Evolutionary conservation across 1,140 invertebrate species (phyloP).

Genomic region (Platorchestia sp.): DNA sequence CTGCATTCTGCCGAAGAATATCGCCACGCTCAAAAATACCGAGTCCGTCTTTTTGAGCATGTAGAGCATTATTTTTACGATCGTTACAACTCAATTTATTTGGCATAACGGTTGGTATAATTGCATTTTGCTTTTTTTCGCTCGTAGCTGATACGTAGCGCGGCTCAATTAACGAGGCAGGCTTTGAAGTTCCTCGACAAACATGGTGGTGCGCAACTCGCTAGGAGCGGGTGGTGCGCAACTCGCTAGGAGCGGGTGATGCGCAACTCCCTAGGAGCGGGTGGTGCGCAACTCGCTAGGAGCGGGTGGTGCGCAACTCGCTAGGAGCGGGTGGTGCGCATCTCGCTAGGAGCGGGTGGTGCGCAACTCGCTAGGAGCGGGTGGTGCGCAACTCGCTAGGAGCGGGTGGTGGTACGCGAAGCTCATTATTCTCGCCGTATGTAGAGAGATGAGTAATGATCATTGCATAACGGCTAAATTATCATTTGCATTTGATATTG

Average conservation of each 20-base stretch:
- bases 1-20: background rate
- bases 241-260: background rate
- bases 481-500: no score
- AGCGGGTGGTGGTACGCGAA: no score
- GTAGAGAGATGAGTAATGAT: no score
- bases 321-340: no score
- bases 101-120: slow-evolving; percentile 38
- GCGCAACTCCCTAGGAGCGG: background rate
- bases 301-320: no score
- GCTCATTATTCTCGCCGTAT: no score
- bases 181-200: slow-evolving; percentile 33
- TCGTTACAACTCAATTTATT: slow-evolving; percentile 48
- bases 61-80: slow-evolving; percentile 26
- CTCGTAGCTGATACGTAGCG: slow-evolving; percentile 33
- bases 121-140: slow-evolving; percentile 34
- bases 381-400: no score
- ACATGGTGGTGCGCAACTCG: background rate
- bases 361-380: no score
- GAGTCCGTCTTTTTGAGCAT: background rate
- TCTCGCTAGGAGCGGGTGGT: no score
- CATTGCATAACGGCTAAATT: no score
- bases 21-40: background rate
- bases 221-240: background rate
- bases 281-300: background rate
- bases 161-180: slow-evolving; percentile 9